Evolutionary conservation across 1,140 invertebrate genomes (phyloP).

Genomic region (Bradysia coprophila): DNA sequence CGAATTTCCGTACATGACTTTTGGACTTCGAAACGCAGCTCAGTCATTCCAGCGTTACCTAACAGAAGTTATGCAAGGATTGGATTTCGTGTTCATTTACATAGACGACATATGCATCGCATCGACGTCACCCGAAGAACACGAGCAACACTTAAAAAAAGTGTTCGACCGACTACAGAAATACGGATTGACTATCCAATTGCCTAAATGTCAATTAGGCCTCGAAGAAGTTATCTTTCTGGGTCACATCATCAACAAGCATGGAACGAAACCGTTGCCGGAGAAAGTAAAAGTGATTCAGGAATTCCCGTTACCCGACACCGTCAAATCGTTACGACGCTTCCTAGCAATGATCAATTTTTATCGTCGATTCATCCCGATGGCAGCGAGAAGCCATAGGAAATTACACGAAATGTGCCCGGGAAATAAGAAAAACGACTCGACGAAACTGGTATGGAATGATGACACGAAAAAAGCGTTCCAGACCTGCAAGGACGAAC

Average conservation of each 20-base stretch:
- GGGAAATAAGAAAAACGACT: conserved; percentile 7
- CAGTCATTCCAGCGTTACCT: conserved; percentile 8
- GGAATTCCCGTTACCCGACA: background rate
- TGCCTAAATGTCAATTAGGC: conserved; percentile 12
- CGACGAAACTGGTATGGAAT: conserved; percentile 8
- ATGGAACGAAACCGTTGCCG: conserved; percentile 11
- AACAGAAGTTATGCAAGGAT: conserved; percentile 5
- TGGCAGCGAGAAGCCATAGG: background rate
- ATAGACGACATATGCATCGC: conserved; percentile 31
- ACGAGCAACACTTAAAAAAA: conserved; percentile 5
- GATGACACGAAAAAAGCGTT: conserved; percentile 8
- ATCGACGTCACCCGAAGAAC: conserved; percentile 10
- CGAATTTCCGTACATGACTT: conserved; percentile 19
- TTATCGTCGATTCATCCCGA: background rate
- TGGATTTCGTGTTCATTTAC: conserved; percentile 20
- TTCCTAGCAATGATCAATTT: background rate
- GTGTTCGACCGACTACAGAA: conserved; percentile 10
- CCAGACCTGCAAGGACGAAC: conserved; percentile 7
- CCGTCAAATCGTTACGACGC: background rate
- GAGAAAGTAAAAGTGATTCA: background rate
- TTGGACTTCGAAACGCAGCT: conserved; percentile 10
- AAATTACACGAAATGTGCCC: conserved; percentile 5
- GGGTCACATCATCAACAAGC: conserved; percentile 8
- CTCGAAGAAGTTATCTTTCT: conserved; percentile 6
- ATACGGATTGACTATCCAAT: conserved; percentile 14